Evolutionary conservation across 1,140 invertebrate genomes (phyloP).

Genomic region (Varroa destructor): DNA sequence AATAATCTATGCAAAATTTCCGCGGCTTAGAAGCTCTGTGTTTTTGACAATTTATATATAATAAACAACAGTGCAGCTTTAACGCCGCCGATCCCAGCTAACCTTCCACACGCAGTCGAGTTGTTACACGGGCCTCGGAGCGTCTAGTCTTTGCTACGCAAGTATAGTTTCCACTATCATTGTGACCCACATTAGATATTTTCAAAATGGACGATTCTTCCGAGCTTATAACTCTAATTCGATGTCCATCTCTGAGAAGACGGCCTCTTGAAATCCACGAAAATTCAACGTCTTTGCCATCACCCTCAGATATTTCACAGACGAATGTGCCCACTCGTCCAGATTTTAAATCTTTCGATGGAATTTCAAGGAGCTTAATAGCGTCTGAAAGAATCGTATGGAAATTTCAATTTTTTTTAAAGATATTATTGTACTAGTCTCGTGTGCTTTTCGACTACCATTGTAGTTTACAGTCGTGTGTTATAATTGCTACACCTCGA

Average conservation of each 20-base stretch:
- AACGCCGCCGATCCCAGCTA: not conserved
- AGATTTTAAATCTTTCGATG: not conserved
- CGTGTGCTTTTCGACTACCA: too few relatives aligned
- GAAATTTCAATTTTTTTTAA: too few relatives aligned
- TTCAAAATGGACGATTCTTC: slow-evolving; percentile 23
- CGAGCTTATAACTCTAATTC: not conserved
- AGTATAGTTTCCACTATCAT: slow-evolving; percentile 26
- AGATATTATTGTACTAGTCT: too few relatives aligned
- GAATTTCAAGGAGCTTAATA: not conserved
- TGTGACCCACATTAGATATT: slow-evolving; percentile 20
- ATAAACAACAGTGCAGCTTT: too few relatives aligned
- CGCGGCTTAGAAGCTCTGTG: too few relatives aligned
- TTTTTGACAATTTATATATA: too few relatives aligned
- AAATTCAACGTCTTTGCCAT: not conserved
- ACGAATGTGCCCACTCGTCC: slow-evolving; percentile 15
- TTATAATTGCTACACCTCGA: too few relatives aligned
- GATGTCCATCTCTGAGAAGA: not conserved
- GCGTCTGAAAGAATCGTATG: too few relatives aligned
- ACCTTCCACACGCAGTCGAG: slow-evolving; percentile 1
- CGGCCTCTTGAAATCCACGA: not conserved
- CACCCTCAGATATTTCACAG: not conserved
- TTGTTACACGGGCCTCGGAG: slow-evolving; percentile 6
- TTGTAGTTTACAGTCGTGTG: too few relatives aligned
- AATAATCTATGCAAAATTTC: too few relatives aligned
- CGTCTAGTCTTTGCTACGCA: slow-evolving; percentile 4